Conservation (phyloP, 2,113 vertebrate species). For the Syrmaticus mikado region DNA sequence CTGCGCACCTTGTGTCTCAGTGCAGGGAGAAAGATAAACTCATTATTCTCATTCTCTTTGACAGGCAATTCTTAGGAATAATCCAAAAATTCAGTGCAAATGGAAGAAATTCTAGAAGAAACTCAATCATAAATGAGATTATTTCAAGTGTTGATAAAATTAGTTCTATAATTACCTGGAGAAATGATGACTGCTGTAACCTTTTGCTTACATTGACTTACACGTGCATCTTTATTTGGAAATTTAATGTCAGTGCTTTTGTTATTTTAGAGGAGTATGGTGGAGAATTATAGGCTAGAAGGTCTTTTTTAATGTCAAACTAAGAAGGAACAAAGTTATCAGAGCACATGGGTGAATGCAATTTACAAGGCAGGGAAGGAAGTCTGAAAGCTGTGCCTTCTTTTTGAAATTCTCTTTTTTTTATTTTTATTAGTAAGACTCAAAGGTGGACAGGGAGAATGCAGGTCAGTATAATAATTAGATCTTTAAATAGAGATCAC, state of each 20-base stretch:
- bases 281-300: not conserved
- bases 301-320: not conserved
- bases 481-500: constrained; percentile 6
- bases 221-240: not conserved
- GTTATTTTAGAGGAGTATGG: not conserved
- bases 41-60: not conserved
- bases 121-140: not conserved
- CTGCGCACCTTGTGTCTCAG: not conserved
- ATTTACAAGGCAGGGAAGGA: not conserved
- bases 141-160: not conserved
- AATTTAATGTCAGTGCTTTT: not conserved
- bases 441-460: not conserved
- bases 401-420: no score
- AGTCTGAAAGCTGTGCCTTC: not conserved
- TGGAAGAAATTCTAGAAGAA: not conserved
- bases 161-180: not conserved
- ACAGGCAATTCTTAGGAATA: not conserved
- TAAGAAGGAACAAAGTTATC: not conserved
- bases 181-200: not conserved
- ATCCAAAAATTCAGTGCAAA: not conserved
- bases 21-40: not conserved
- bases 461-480: not conserved
- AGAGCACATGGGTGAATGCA: not conserved
- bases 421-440: not conserved
- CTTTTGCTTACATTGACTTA: not conserved